These are phyloP conservation scores for Phyllotreta striolata DNA, from an alignment of 2,888 invertebrate genomes.

Conservation along the genomic window DNA sequence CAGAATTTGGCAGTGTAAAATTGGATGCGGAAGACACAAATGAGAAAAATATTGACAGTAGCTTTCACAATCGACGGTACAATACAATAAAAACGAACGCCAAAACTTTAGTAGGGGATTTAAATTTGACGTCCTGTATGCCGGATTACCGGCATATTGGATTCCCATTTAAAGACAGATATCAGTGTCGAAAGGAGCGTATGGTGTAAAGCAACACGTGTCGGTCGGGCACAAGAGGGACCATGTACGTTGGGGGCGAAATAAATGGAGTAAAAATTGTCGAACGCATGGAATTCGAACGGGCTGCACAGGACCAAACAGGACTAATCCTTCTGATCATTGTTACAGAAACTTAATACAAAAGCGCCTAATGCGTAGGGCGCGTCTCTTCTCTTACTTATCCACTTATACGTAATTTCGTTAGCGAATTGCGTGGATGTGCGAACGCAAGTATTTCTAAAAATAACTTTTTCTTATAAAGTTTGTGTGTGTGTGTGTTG, in stretches of 20 bases:
- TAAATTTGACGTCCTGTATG: slow-evolving; percentile 16
- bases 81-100: slow-evolving; percentile 9
- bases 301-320: background rate
- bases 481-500: too few species aligned
- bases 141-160: slow-evolving; percentile 25
- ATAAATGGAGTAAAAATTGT: slow-evolving; percentile 21
- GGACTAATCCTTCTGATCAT: slow-evolving; percentile 8
- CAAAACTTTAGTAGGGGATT: slow-evolving; percentile 19
- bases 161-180: slow-evolving; percentile 33
- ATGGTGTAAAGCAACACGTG: slow-evolving; percentile 37
- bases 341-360: slow-evolving; percentile 11
- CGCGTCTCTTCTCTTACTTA: background rate
- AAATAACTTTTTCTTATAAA: too few species aligned
- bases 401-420: background rate
- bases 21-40: slow-evolving; percentile 1
- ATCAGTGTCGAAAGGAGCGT: slow-evolving; percentile 30
- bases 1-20: slow-evolving; percentile 14
- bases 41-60: slow-evolving; percentile 9
- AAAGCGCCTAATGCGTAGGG: background rate
- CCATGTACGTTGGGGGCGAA: slow-evolving; percentile 29
- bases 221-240: slow-evolving; percentile 30
- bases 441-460: too few species aligned
- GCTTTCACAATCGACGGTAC: slow-evolving; percentile 10
- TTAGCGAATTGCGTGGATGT: too few species aligned
- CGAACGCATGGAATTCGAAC: slow-evolving; percentile 13